phyloP scores from a whole-genome alignment of 2,113 vertebrate species.

The Conger conger region DNA sequence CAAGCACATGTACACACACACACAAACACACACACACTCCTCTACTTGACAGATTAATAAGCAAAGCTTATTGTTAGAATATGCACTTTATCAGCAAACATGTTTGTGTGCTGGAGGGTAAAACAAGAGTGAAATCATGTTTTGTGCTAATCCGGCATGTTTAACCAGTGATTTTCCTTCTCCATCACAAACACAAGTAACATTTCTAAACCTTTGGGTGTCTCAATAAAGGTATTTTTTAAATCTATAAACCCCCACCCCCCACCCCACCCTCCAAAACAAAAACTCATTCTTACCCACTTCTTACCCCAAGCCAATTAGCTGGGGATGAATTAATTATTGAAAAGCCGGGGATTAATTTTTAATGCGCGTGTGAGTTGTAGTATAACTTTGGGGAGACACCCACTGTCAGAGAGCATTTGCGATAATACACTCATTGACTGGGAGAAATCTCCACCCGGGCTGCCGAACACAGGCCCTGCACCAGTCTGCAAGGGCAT shows the following conservation, averaged over 20 bases:
- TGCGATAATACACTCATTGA: constrained; percentile 60
- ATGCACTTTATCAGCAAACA: constrained; percentile 41
- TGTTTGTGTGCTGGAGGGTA: background rate
- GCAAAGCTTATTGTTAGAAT: constrained; percentile 17
- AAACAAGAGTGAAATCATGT: constrained; percentile 30
- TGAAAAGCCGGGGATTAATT: constrained; percentile 66
- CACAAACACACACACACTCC: constrained; percentile 3
- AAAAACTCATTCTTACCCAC: constrained; percentile 45
- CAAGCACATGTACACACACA: too few species aligned
- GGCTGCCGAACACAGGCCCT: background rate
- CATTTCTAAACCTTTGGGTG: constrained; percentile 39
- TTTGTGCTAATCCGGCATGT: constrained; percentile 34
- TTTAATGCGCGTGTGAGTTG: constrained; percentile 70
- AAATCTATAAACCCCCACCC: constrained; percentile 53
- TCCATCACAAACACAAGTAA: constrained; percentile 33
- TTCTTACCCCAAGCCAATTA: constrained; percentile 73
- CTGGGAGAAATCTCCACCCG: background rate
- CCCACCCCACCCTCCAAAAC: too few species aligned
- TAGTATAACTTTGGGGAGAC: constrained; percentile 62
- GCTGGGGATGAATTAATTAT: constrained; percentile 74
- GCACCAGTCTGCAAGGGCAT: background rate
- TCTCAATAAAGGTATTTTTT: constrained; percentile 35
- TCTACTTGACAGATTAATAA: background rate
- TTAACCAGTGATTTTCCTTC: constrained; percentile 49
- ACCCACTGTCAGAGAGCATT: constrained; percentile 53